phyloP scores from a whole-genome alignment of 1,140 invertebrate genomes.

The Leptinotarsa lineolata region DNA sequence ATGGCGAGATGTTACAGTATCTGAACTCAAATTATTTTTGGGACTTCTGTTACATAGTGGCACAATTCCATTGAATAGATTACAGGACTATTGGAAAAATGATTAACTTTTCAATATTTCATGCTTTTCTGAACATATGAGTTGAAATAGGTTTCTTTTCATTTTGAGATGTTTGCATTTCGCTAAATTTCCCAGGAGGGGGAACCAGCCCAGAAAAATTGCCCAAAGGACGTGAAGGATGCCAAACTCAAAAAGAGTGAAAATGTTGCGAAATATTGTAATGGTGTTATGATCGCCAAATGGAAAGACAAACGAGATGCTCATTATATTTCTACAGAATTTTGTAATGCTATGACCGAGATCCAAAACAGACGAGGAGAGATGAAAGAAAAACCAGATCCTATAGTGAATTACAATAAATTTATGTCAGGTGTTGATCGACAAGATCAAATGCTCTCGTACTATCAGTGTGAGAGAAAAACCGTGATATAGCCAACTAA shows the following conservation, averaged over 20 bases:
- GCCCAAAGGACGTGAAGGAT: background rate
- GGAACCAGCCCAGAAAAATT: background rate
- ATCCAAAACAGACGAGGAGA: constrained; percentile 33
- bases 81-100: constrained; percentile 27
- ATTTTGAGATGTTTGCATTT: constrained; percentile 29
- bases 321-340: too few relatives aligned
- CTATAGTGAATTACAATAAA: constrained; percentile 49
- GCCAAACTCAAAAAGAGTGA: background rate
- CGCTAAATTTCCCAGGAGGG: constrained; percentile 54
- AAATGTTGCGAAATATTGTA: too few relatives aligned
- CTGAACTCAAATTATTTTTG: background rate
- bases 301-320: too few relatives aligned
- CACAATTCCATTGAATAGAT: background rate
- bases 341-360: background rate
- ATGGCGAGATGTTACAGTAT: background rate
- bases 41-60: constrained; percentile 1
- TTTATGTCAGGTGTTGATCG: constrained; percentile 48
- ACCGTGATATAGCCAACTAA: constrained; percentile 50
- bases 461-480: constrained; percentile 48
- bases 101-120: constrained; percentile 1
- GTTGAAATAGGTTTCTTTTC: constrained; percentile 20
- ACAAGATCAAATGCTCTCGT: constrained; percentile 51
- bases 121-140: constrained; percentile 23
- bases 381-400: constrained; percentile 41
- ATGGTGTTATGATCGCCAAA: too few relatives aligned